A percentile compares a stretch with the other conserved stretches of the same genome.
Conservation (phyloP, 2,797 vertebrate species). For the Eidolon dupreanum region DNA sequence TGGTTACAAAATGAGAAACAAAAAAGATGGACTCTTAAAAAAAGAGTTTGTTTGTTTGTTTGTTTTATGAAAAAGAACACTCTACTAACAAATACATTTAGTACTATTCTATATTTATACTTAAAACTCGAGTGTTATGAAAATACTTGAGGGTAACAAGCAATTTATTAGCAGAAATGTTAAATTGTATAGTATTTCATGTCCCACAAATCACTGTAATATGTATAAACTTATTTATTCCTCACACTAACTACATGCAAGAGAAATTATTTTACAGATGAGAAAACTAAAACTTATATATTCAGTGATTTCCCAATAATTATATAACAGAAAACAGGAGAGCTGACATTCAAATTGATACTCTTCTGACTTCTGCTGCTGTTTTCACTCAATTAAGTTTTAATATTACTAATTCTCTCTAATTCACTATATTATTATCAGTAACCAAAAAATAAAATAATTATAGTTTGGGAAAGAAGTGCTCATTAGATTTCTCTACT, state of each 20-base stretch:
- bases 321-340: not conserved
- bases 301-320: not conserved
- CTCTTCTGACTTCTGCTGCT: not conserved
- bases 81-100: not conserved
- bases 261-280: not conserved
- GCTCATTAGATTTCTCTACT: not conserved
- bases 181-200: not conserved
- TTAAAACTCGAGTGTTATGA: not conserved
- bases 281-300: not conserved
- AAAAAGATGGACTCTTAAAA: not conserved
- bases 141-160: not conserved
- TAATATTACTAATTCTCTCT: not conserved
- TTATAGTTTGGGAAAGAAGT: not conserved
- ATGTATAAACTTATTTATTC: not conserved
- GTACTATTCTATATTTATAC: not conserved
- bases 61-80: not conserved
- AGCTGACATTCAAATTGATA: not conserved
- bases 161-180: not conserved
- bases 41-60: not conserved
- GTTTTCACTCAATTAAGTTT: not conserved
- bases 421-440: not conserved
- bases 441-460: not conserved
- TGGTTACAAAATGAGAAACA: constrained; percentile 5
- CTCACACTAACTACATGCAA: not conserved
- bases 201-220: not conserved